Evolutionary conservation across 1,140 invertebrate genomes (phyloP).

Genomic region (Magallana gigas): DNA sequence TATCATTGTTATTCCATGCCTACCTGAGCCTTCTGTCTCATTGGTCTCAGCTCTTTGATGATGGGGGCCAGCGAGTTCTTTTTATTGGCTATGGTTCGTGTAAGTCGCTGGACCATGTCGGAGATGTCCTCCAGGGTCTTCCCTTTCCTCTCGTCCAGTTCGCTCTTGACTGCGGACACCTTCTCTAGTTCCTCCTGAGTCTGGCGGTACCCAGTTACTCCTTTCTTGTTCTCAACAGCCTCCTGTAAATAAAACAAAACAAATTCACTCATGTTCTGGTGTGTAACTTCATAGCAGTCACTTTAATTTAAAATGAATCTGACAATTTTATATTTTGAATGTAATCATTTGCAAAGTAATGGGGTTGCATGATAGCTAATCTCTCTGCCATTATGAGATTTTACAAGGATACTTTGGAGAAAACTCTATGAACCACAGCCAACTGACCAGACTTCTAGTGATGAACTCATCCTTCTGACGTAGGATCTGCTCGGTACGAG

Average conservation of each 20-base stretch:
- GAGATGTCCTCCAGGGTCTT: conserved; percentile 83
- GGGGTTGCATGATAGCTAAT: not conserved
- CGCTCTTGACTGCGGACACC: conserved; percentile 82
- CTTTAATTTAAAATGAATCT: too few species aligned
- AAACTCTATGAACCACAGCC: not conserved
- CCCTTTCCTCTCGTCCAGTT: conserved; percentile 82
- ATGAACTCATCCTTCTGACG: conserved; percentile 79
- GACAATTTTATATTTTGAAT: too few species aligned
- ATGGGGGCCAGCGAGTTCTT: conserved; percentile 84
- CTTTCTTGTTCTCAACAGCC: conserved; percentile 78
- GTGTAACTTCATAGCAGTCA: too few species aligned
- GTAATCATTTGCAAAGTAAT: too few species aligned
- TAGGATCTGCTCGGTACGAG: conserved; percentile 84
- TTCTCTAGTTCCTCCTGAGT: conserved; percentile 82
- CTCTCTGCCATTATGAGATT: not conserved
- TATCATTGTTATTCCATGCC: not conserved
- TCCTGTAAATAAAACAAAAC: not conserved
- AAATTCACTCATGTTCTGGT: too few species aligned
- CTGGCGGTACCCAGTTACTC: conserved; percentile 81
- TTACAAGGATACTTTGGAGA: not conserved
- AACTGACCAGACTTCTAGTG: conserved; percentile 79
- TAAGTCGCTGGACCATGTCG: conserved; percentile 81
- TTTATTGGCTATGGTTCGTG: conserved; percentile 81
- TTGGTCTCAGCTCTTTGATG: conserved; percentile 84
- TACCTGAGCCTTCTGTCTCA: conserved; percentile 81